Conservation (phyloP, 2,113 vertebrate species). For the Illadopsis cleaveri region DNA sequence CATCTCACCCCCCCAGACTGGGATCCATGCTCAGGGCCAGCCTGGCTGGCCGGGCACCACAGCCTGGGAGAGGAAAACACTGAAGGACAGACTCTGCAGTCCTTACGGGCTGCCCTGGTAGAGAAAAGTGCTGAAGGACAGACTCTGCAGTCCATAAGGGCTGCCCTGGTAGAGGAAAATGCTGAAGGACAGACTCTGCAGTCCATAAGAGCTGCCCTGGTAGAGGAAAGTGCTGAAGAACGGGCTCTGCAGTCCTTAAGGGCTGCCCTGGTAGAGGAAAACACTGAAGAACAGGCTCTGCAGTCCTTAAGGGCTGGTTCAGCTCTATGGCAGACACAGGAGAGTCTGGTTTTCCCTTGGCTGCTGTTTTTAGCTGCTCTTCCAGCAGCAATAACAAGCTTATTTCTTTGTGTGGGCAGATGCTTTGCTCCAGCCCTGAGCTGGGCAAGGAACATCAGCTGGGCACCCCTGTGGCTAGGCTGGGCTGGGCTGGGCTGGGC, state of each 20-base stretch:
- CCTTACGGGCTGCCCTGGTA: neutral
- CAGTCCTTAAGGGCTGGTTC: neutral
- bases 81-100: neutral
- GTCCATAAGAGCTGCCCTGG: neutral
- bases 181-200: rapidly evolving
- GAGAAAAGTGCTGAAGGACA: neutral
- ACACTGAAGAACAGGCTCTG: rapidly evolving
- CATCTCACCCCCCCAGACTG: neutral
- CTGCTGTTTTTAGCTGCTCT: neutral
- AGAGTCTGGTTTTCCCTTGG: neutral
- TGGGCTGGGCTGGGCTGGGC: neutral
- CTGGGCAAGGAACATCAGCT: neutral
- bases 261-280: neutral
- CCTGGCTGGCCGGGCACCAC: rapidly evolving
- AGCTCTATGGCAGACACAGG: neutral
- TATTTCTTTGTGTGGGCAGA: neutral
- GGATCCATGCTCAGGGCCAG: neutral
- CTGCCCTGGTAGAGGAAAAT: neutral
- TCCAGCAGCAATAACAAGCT: neutral
- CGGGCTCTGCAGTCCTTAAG: too few species aligned
- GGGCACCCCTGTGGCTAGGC: rapidly evolving
- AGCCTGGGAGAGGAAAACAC: neutral
- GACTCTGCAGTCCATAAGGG: neutral
- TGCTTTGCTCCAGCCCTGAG: neutral
- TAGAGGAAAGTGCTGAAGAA: too few species aligned